phyloP scores from a whole-genome alignment of 2,797 vertebrate species.

The Malacoctenus gilli region DNA sequence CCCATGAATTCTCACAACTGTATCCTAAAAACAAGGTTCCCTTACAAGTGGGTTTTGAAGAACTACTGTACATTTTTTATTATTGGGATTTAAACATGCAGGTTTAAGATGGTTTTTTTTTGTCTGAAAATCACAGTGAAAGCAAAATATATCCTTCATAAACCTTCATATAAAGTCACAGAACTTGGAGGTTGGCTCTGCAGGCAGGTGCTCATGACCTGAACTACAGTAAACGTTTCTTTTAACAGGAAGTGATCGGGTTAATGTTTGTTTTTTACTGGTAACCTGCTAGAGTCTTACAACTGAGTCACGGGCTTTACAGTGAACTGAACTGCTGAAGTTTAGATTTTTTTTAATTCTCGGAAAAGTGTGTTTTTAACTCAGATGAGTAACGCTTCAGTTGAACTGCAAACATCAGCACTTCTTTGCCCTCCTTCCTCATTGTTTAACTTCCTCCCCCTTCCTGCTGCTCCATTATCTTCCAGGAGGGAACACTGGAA shows the following conservation, averaged over 20 bases:
- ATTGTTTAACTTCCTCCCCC: constrained; percentile 26
- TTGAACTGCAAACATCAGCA: constrained; percentile 46
- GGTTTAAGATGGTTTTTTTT: neutral
- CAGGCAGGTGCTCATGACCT: neutral
- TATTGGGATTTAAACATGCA: neutral
- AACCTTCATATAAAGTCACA: neutral
- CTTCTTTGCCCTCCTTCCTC: constrained; percentile 32
- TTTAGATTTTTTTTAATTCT: neutral
- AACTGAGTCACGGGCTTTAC: constrained; percentile 4
- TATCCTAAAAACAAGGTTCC: constrained; percentile 18
- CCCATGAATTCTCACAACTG: neutral
- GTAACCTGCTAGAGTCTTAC: no score
- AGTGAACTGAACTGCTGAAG: constrained; percentile 29
- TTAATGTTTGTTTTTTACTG: neutral
- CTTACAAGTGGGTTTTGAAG: neutral
- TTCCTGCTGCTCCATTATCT: neutral
- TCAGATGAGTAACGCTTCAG: constrained; percentile 18
- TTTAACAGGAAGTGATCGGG: neutral
- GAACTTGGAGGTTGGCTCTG: neutral
- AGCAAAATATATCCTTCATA: neutral
- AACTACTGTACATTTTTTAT: no score
- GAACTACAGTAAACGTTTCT: neutral
- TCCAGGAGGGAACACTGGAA: constrained; percentile 93
- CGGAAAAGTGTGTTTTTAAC: constrained; percentile 5
- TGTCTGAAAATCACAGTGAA: neutral